These are phyloP conservation scores for Mactra quadrangularis DNA, from an alignment of 1,140 invertebrate species.

Conservation along the genomic window DNA sequence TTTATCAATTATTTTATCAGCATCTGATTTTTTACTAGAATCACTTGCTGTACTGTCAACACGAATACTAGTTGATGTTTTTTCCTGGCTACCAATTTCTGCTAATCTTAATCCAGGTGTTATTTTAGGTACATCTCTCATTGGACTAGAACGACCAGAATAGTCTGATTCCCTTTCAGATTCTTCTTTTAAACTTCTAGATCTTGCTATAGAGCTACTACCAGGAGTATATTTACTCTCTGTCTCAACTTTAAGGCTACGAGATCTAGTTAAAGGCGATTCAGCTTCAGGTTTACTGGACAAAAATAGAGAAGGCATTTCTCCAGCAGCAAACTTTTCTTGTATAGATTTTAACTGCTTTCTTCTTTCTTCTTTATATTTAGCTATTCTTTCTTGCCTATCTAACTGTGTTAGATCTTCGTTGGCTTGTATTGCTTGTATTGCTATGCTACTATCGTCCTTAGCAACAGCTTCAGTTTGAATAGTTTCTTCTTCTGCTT, in stretches of 20 bases:
- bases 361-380: slow-evolving; percentile 68
- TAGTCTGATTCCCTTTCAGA: slow-evolving; percentile 20
- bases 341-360: slow-evolving; percentile 64
- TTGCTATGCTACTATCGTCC: slow-evolving; percentile 21
- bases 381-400: slow-evolving; percentile 66
- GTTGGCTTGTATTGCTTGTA: background rate
- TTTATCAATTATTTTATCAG: slow-evolving; percentile 55
- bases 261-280: slow-evolving; percentile 54
- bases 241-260: slow-evolving; percentile 62
- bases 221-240: slow-evolving; percentile 55
- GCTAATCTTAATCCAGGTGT: slow-evolving; percentile 43
- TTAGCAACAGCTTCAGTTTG: slow-evolving; percentile 12
- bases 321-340: slow-evolving; percentile 57
- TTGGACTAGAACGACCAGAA: slow-evolving; percentile 2
- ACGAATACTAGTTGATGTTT: background rate
- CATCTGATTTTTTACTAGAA: slow-evolving; percentile 26
- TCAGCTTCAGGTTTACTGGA: slow-evolving; percentile 40
- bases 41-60: slow-evolving; percentile 30
- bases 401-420: slow-evolving; percentile 58
- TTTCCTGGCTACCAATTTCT: slow-evolving; percentile 27
- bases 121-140: background rate
- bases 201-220: slow-evolving; percentile 56
- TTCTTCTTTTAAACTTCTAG: slow-evolving; percentile 65
- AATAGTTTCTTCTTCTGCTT: background rate
- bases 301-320: slow-evolving; percentile 63